Evolutionary conservation across 2,113 vertebrate genomes (phyloP).

Genomic region (Galeopterus variegatus): DNA sequence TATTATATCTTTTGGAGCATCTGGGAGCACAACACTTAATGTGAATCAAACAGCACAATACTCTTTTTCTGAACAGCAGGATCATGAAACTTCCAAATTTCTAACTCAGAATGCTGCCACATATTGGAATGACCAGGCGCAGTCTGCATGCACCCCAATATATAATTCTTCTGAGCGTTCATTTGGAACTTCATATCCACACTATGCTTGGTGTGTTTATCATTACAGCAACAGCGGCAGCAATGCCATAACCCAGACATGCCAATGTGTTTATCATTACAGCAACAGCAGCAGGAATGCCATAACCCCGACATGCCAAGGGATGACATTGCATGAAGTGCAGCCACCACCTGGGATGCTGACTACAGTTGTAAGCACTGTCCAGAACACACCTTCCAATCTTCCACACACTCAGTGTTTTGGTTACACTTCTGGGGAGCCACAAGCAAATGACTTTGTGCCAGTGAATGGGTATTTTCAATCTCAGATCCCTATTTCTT

Average conservation of each 20-base stretch:
- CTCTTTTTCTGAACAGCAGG: constrained; percentile 32
- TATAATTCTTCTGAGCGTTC: constrained; percentile 36
- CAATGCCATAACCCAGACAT: constrained; percentile 57
- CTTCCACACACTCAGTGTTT: constrained; percentile 61
- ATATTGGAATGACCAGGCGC: constrained; percentile 60
- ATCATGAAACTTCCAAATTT: constrained; percentile 7
- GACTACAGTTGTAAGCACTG: constrained; percentile 53
- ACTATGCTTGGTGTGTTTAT: constrained; percentile 73
- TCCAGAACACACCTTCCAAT: constrained; percentile 64
- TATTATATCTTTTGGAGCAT: background rate
- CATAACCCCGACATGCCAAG: constrained; percentile 61
- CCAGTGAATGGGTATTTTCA: constrained; percentile 61
- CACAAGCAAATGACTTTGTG: constrained; percentile 65
- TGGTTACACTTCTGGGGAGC: constrained; percentile 54
- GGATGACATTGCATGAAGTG: constrained; percentile 38
- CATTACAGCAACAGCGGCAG: constrained; percentile 58
- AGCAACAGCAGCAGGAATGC: constrained; percentile 47
- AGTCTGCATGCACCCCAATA: background rate
- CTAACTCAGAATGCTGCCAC: constrained; percentile 2
- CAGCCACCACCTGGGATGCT: constrained; percentile 51
- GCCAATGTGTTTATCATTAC: constrained; percentile 67
- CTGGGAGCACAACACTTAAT: constrained; percentile 18
- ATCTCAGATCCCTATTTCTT: constrained; percentile 53
- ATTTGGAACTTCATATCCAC: constrained; percentile 57
- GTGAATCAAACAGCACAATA: background rate